Base-by-base conservation (phyloP, 2,113 vertebrate species). In the Chaetodon trifascialis region DNA sequence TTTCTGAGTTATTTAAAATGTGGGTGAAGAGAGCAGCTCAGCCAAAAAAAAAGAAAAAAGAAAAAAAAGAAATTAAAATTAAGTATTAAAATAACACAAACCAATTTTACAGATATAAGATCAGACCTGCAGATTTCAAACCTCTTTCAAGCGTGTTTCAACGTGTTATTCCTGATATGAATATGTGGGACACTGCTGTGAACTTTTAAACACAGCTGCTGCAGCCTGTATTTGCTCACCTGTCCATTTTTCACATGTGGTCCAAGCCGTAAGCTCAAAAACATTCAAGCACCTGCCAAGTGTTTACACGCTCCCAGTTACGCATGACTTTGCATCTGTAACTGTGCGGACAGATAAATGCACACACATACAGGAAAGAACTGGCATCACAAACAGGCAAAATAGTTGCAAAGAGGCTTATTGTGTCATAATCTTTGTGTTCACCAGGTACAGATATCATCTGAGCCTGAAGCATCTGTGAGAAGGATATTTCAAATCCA, bases 141-240 rank as follows among this genome's bases (percentile, higher is more conserved):
- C 21, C n/a, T 30, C 47, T 56, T 56, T 10, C n/a, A 62, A 34
- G 6, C 49, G 16, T 25, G 2, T 49, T 76, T 49, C 38, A 46
- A 16, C 49, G 30, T 83, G 79, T 64, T 83, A 14, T 76, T 56
- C 12, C 60, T 69, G 73, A 90, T 62, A 74, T 4, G 30, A 77
- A 23, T 42, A 42, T 68, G 65, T 74, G 23, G 67, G 74, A 56
- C 30, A 72, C 38, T 52, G 62, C 68, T 79, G 64, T 82, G 12
- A 58, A 40, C 79, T 85, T 72, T 76, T 60, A 73, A 83, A 90
- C 71, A 83, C 73, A 88, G 75, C 69, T 82, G 81, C 71, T 62
- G 46, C 40, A 30, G 66, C 70, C 70, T 85, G 69, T 92, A 84
- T 92, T 88, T 89, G 38, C 80, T 88, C 86, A 91, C 87, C 91